Percentiles rank a stretch among this genome's conserved stretches.
Evolutionary conservation across 2,888 invertebrate genomes (phyloP).

Genomic region (Coelopa pilipes): DNA sequence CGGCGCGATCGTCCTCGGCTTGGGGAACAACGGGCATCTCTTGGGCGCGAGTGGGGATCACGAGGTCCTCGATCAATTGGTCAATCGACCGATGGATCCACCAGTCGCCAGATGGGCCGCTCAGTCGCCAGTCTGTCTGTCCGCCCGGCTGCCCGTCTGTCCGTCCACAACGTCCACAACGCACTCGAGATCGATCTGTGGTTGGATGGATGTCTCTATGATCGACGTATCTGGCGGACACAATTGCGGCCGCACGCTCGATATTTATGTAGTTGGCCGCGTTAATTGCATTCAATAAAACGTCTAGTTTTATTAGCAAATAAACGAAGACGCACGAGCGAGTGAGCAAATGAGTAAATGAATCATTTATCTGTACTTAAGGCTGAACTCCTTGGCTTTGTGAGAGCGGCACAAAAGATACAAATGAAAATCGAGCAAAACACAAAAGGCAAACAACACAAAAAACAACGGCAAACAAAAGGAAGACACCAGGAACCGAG

Average conservation of each 20-base stretch:
- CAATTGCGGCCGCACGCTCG: background rate
- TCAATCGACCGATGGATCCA: too few relatives aligned
- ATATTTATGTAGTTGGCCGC: background rate
- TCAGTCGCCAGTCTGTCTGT: too few relatives aligned
- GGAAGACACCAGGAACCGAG: background rate
- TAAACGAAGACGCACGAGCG: background rate
- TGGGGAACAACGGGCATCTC: too few relatives aligned
- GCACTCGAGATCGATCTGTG: background rate
- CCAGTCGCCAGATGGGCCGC: too few relatives aligned
- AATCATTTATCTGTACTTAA: conserved; percentile 30
- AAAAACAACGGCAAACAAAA: background rate
- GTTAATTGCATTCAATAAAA: conserved; percentile 23
- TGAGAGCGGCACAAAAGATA: conserved; percentile 23
- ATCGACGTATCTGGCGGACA: background rate
- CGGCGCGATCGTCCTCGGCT: too few relatives aligned
- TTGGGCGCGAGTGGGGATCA: too few relatives aligned
- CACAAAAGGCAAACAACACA: background rate
- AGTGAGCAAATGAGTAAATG: conserved; percentile 27
- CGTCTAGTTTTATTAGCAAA: conserved; percentile 16
- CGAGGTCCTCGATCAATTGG: too few relatives aligned
- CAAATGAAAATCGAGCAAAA: conserved; percentile 6
- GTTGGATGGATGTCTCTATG: background rate
- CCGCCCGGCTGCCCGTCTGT: too few relatives aligned
- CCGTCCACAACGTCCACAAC: background rate
- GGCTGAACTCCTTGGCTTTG: background rate